Evolutionary conservation across 2,797 vertebrate genomes (phyloP).

Genomic region (Eulemur rubriventer): DNA sequence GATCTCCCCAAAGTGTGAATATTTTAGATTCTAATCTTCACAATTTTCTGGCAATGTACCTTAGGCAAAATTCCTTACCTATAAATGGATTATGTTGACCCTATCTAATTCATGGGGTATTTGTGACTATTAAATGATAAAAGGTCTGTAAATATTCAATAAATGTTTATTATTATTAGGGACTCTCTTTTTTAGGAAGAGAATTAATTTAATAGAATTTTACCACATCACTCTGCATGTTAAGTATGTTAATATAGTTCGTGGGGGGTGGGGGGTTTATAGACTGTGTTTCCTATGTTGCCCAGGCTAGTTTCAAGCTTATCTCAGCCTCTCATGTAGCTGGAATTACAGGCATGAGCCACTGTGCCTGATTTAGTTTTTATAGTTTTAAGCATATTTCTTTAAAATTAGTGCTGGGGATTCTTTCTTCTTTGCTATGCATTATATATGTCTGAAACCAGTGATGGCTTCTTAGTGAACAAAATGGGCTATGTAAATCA

Average conservation of each 20-base stretch:
- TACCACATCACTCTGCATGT: neutral
- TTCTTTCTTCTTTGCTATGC: neutral
- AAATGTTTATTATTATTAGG: neutral
- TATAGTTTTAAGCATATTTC: neutral
- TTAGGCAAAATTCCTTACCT: neutral
- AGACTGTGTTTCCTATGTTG: neutral
- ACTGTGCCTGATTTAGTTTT: neutral
- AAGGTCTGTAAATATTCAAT: neutral
- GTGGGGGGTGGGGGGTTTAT: too few species aligned
- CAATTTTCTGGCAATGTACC: neutral
- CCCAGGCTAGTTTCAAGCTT: neutral
- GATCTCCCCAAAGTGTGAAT: neutral
- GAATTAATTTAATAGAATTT: neutral
- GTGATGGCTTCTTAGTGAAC: neutral
- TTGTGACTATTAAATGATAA: conserved; percentile 17
- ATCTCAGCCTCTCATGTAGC: neutral
- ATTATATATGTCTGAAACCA: neutral
- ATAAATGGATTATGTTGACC: neutral
- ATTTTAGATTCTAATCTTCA: neutral
- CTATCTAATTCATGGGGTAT: neutral
- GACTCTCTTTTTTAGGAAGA: neutral
- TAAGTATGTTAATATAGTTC: neutral
- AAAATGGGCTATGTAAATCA: neutral
- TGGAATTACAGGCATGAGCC: neutral
- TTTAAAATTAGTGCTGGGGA: neutral